These are phyloP conservation scores for Neolamprologus sp. DNA, from an alignment of 2,113 vertebrate species.

Conservation along the genomic window DNA sequence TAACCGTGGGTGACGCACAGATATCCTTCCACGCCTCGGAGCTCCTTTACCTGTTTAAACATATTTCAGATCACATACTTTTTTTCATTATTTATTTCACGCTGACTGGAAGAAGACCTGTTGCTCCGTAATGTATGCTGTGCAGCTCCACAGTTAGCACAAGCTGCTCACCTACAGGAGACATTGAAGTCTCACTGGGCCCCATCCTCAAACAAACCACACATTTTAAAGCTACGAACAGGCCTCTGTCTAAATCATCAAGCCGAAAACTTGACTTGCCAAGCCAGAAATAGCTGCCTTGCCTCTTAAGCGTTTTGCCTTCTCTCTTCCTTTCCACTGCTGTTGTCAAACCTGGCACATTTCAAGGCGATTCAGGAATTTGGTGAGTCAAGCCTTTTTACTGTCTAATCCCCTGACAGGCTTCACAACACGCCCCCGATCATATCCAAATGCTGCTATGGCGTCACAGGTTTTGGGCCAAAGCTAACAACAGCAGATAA, in stretches of 20 bases:
- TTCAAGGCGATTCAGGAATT: constrained; percentile 40
- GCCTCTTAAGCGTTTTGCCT: neutral
- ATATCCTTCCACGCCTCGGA: neutral
- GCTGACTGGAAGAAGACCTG: constrained; percentile 8
- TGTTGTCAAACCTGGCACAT: constrained; percentile 48
- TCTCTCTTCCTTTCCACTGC: constrained; percentile 16
- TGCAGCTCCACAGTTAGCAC: neutral
- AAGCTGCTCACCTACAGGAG: neutral
- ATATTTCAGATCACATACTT: neutral
- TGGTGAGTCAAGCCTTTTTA: constrained; percentile 33
- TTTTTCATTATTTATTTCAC: neutral
- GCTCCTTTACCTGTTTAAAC: neutral
- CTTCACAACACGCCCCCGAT: constrained; percentile 10
- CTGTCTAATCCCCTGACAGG: constrained; percentile 22
- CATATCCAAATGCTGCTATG: constrained; percentile 10
- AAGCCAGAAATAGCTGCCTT: constrained; percentile 21
- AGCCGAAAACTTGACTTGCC: neutral
- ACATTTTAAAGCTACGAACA: constrained; percentile 13
- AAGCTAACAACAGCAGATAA: constrained; percentile 49
- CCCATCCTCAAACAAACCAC: neutral
- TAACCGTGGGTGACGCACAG: neutral
- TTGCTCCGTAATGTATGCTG: neutral
- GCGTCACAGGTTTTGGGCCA: constrained; percentile 15
- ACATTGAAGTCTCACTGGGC: constrained; percentile 7
- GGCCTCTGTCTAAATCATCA: constrained; percentile 34